Conservation (phyloP, 1,140 invertebrate species). For the Diorhabda elongata region DNA sequence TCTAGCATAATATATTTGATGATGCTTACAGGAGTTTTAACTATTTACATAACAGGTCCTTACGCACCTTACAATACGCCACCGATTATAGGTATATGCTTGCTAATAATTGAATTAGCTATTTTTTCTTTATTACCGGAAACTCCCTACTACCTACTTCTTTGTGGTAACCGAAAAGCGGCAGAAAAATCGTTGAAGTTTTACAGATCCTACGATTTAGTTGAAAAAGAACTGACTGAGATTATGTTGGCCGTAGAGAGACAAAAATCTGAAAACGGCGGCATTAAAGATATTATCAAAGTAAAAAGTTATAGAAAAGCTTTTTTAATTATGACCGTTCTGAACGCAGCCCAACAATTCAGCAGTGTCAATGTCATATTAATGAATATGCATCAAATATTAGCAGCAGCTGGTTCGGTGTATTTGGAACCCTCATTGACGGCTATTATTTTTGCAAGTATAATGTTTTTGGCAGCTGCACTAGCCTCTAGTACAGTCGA, state of each 20-base stretch:
- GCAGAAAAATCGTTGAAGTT: slow-evolving; percentile 46
- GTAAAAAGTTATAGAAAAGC: slow-evolving; percentile 37
- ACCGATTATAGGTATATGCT: slow-evolving; percentile 27
- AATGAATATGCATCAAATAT: slow-evolving; percentile 54
- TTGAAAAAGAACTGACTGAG: slow-evolving; percentile 41
- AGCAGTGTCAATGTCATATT: slow-evolving; percentile 48
- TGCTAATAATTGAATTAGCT: slow-evolving; percentile 15
- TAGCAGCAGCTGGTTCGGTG: slow-evolving; percentile 42
- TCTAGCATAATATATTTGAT: slow-evolving; percentile 36
- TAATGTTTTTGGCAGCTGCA: slow-evolving; percentile 39
- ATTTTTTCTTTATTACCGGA: slow-evolving; percentile 29
- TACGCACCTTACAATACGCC: slow-evolving; percentile 29
- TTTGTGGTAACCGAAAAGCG: slow-evolving; percentile 31
- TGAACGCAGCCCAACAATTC: slow-evolving; percentile 36
- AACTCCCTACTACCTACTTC: slow-evolving; percentile 30
- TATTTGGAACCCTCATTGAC: slow-evolving; percentile 34
- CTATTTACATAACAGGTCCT: slow-evolving; percentile 32
- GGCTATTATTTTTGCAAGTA: slow-evolving; percentile 46
- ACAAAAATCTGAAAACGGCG: slow-evolving; percentile 32
- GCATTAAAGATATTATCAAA: slow-evolving; percentile 30
- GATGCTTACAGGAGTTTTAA: slow-evolving; percentile 33
- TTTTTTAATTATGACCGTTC: slow-evolving; percentile 34
- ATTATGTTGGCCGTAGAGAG: slow-evolving; percentile 31
- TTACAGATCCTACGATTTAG: slow-evolving; percentile 50
- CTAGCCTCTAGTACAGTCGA: slow-evolving; percentile 44